phyloP scores from a whole-genome alignment of 2,888 invertebrate genomes.

The Pachycephus smyrnensis region DNA sequence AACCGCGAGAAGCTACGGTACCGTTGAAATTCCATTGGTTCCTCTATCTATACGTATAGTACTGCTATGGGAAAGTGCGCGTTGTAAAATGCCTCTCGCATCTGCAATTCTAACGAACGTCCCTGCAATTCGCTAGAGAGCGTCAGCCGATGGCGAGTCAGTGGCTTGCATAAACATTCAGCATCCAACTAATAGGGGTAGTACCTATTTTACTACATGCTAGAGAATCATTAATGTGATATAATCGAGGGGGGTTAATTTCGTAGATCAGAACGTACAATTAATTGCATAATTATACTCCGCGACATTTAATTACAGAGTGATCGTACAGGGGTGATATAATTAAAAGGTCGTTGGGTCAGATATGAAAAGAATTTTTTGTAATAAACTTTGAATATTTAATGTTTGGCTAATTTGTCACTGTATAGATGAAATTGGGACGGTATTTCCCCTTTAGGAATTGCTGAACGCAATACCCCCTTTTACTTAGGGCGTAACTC shows the following conservation, averaged over 20 bases:
- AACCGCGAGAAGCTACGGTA: neutral
- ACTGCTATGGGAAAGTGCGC: slow-evolving; percentile 55
- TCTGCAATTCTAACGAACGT: slow-evolving; percentile 59
- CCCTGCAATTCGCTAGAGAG: slow-evolving; percentile 45
- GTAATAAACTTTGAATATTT: neutral
- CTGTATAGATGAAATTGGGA: neutral
- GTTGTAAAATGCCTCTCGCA: slow-evolving; percentile 54
- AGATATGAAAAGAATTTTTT: neutral
- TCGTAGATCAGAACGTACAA: neutral
- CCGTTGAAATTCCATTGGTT: neutral
- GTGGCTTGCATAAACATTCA: neutral
- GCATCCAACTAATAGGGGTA: neutral
- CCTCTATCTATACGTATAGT: neutral
- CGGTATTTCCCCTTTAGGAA: slow-evolving; percentile 32
- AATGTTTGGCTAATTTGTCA: neutral
- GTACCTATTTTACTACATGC: neutral
- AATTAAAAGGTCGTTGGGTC: neutral
- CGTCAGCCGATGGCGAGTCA: neutral
- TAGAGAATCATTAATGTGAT: neutral
- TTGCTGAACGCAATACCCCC: slow-evolving; percentile 23
- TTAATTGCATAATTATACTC: neutral
- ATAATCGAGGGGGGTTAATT: neutral
- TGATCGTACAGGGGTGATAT: neutral
- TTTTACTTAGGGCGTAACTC: slow-evolving; percentile 43
- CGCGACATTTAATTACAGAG: neutral